phyloP scores from a whole-genome alignment of 2,888 invertebrate genomes.

The Drosophila pseudotalamancana region DNA sequence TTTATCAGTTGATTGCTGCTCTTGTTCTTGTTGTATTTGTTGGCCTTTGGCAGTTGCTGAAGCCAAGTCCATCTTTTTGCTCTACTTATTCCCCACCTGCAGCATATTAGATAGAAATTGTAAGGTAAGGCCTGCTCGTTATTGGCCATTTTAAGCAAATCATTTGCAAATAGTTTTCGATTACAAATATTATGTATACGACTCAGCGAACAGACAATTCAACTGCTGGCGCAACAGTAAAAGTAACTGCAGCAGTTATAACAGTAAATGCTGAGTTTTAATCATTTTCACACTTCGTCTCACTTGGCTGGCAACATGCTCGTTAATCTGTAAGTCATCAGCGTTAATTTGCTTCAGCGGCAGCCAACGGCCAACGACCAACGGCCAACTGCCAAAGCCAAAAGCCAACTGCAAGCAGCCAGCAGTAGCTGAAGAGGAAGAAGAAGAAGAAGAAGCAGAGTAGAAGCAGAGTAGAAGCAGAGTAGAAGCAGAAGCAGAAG shows the following conservation, averaged over 20 bases:
- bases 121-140: neutral
- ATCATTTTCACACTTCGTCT: slow-evolving; percentile 63
- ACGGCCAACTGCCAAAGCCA: slow-evolving; percentile 10
- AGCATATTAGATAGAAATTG: no score
- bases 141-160: slow-evolving; percentile 1
- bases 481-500: neutral
- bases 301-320: slow-evolving; percentile 51
- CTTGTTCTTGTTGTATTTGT: slow-evolving; percentile 4
- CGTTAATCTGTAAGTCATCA: slow-evolving; percentile 61
- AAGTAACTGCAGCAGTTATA: slow-evolving; percentile 8
- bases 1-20: slow-evolving; percentile 22
- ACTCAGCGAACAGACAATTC: slow-evolving; percentile 16
- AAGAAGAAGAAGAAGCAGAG: neutral
- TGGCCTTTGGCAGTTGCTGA: slow-evolving; percentile 3
- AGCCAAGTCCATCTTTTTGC: slow-evolving; percentile 9
- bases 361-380: slow-evolving; percentile 32
- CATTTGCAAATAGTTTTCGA: neutral
- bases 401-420: slow-evolving; percentile 20
- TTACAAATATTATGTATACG: slow-evolving; percentile 26
- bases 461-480: neutral
- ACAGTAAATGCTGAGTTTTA: slow-evolving; percentile 36
- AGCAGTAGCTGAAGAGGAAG: neutral
- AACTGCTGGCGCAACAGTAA: neutral
- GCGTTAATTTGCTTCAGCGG: slow-evolving; percentile 56
- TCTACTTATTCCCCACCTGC: slow-evolving; percentile 5